These are phyloP conservation scores for Stylophora pistillata DNA, from an alignment of 64 coral and sea anemone species.

Conservation along the genomic window DNA sequence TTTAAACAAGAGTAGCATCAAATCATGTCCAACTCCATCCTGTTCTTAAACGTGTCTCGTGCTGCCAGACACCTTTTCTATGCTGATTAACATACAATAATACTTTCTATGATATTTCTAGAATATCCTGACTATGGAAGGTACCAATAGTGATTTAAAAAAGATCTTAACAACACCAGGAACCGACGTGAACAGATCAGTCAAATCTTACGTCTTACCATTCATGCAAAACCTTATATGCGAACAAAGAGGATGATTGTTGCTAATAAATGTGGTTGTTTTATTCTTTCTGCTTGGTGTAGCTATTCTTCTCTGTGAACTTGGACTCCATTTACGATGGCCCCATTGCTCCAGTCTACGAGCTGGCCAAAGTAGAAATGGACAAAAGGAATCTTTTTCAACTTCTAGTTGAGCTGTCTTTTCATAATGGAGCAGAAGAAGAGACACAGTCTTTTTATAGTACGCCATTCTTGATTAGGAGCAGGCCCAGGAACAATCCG, in stretches of 20 bases:
- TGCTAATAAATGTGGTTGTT: too few relatives aligned
- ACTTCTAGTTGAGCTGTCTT: conserved; percentile 41
- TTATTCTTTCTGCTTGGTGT: neutral
- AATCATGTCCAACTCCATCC: too few relatives aligned
- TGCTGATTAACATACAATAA: too few relatives aligned
- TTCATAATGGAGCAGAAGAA: conserved; percentile 35
- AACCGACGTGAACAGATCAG: too few relatives aligned
- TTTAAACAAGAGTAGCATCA: too few relatives aligned
- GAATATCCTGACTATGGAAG: too few relatives aligned
- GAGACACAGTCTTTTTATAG: conserved; percentile 68
- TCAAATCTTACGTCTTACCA: too few relatives aligned
- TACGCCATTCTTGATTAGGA: conserved; percentile 65
- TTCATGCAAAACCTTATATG: neutral
- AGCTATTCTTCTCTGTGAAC: conserved; percentile 73
- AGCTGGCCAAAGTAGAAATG: conserved; percentile 72
- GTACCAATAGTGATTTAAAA: neutral
- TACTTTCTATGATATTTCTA: too few relatives aligned
- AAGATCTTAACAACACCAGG: neutral
- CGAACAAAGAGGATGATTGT: too few relatives aligned
- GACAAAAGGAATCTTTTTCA: conserved; percentile 71
- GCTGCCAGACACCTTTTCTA: too few relatives aligned
- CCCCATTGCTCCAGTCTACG: conserved; percentile 60
- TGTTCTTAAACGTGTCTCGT: too few relatives aligned
- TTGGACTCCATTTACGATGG: conserved; percentile 77
- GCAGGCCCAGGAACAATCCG: conserved; percentile 14